Conservation (phyloP, 2,113 vertebrate species). For the Malaclemys terrapin region DNA sequence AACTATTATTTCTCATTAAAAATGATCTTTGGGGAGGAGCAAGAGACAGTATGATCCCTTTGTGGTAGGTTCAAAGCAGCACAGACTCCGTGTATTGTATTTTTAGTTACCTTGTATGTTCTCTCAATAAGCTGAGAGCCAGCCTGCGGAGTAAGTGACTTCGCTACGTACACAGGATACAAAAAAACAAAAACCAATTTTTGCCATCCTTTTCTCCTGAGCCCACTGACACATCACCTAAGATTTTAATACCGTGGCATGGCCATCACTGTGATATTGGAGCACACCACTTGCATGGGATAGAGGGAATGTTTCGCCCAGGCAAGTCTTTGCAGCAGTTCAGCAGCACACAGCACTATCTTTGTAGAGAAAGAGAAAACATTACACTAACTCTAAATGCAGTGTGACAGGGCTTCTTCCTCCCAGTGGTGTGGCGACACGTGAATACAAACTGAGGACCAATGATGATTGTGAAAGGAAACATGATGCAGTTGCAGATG, state of each 20-base stretch:
- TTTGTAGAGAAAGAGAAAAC: neutral
- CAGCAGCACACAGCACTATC: neutral
- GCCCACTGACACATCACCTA: neutral
- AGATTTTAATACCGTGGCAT: neutral
- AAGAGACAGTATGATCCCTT: neutral
- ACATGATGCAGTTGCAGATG: neutral
- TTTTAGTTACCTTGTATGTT: conserved; percentile 62
- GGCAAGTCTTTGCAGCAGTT: neutral
- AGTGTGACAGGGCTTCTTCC: too few relatives aligned
- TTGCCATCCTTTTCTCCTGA: neutral
- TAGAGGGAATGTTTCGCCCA: neutral
- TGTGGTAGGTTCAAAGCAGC: conserved; percentile 36
- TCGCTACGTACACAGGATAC: neutral
- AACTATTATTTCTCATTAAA: neutral
- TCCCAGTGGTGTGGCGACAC: neutral
- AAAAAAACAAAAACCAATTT: neutral
- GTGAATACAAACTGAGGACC: accelerated
- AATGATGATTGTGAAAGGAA: neutral
- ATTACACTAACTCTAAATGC: accelerated
- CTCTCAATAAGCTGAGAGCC: neutral
- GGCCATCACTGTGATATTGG: neutral
- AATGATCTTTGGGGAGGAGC: neutral
- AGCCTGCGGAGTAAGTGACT: neutral
- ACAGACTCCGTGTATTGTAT: conserved; percentile 52
- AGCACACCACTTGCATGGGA: neutral